Conservation (phyloP, 2,888 invertebrate genomes). For the Caenorhabditis sinica region DNA sequence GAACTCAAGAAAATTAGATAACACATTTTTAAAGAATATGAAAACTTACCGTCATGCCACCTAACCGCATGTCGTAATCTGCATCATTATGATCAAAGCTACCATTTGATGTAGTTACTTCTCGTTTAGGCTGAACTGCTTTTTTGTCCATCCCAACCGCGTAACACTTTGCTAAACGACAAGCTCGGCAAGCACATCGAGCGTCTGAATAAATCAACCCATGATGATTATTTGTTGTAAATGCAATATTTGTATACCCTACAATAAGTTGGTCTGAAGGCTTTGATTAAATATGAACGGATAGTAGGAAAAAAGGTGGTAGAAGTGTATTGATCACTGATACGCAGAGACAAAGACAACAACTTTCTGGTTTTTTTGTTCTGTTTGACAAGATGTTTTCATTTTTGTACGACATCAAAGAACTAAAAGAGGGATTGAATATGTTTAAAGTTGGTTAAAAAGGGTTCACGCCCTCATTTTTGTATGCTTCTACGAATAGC, state of each 20-base stretch:
- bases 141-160: slow-evolving; percentile 79
- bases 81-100: slow-evolving; percentile 54
- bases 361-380: background rate
- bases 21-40: background rate
- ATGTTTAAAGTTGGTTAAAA: too few relatives aligned
- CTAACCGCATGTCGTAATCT: slow-evolving; percentile 45
- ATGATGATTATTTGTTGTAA: slow-evolving; percentile 1
- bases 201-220: slow-evolving; percentile 72
- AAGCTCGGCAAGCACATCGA: slow-evolving; percentile 82
- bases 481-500: too few relatives aligned
- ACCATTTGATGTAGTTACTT: slow-evolving; percentile 47
- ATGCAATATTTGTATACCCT: background rate
- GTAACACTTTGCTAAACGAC: slow-evolving; percentile 77
- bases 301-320: background rate
- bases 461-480: too few relatives aligned
- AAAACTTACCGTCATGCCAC: slow-evolving; percentile 39
- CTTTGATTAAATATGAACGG: background rate
- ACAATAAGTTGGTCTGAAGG: background rate
- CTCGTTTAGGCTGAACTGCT: slow-evolving; percentile 70
- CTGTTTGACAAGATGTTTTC: background rate
- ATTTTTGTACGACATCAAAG: too few relatives aligned
- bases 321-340: background rate
- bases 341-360: background rate
- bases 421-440: too few relatives aligned
- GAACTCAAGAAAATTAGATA: background rate